Conservation (phyloP, 2,888 invertebrate species). For the Drosophila paracracens region DNA sequence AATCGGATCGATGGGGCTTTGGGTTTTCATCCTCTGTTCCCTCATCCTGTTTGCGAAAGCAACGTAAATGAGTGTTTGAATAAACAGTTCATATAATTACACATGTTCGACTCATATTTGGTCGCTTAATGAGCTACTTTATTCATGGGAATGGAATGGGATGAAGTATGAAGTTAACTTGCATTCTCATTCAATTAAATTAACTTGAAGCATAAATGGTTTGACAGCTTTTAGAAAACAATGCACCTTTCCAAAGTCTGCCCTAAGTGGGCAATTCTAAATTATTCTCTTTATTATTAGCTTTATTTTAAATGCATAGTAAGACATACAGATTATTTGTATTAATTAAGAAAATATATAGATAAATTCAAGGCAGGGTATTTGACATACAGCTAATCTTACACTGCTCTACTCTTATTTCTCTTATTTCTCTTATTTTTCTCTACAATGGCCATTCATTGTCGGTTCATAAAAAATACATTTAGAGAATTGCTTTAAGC, state of each 20-base stretch:
- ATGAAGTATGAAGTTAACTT: not conserved
- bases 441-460: slow-evolving; percentile 33
- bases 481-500: slow-evolving; percentile 64
- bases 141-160: not conserved
- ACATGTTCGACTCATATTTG: not conserved
- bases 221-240: not conserved
- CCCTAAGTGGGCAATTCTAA: too few relatives aligned
- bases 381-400: not conserved
- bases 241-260: not conserved
- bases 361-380: slow-evolving; percentile 11
- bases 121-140: not conserved
- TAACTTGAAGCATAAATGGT: not conserved
- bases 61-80: not conserved
- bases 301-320: not conserved
- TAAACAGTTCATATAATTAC: not conserved
- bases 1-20: slow-evolving; percentile 49
- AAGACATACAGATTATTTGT: not conserved
- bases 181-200: not conserved
- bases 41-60: not conserved
- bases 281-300: not conserved
- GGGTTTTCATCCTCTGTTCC: slow-evolving; percentile 17
- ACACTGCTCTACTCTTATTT: slow-evolving; percentile 6
- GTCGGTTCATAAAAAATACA: slow-evolving; percentile 65
- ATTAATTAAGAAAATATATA: not conserved
- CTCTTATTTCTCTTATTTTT: slow-evolving; percentile 11